Evolutionary conservation across 1,140 invertebrate genomes (phyloP), one percentile per base, ranked within the genome.

Genomic region (Solen grandis): DNA sequence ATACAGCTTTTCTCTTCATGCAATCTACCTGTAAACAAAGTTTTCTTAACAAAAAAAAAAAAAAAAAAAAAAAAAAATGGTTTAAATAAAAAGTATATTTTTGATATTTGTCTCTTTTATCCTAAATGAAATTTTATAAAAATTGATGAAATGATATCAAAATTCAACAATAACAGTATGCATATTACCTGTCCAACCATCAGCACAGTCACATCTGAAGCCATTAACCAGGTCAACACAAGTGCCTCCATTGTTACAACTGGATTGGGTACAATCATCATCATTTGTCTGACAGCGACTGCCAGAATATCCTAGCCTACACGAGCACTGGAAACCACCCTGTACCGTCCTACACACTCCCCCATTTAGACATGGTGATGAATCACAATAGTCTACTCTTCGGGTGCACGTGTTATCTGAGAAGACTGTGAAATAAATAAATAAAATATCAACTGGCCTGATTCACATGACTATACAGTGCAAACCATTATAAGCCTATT

Each of bases 251-350:
- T 99, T 97, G 65, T 96, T 93, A 90, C 98, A 99, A 0, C 97
- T 97, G 91, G 96, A 96, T 46, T 95, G 96, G 83, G 96, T 95
- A 92, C 97, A 99, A 90, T 99, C 97, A 90, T 99, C 96, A 89
- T 98, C 97, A 92, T 92, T 98, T 95, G 0, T 95, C 78, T 91
- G 88, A 85, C 83, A 84, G 38, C 75, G 76, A 38, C 83, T 90
- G 93, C 94, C 94, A 77, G 94, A 94, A 92, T 96, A 98, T 25
- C 63, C 63, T 19, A n/a, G 29, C 5, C 16, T 35, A 66, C 83
- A 84, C 0, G 2, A 19, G 22, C 83, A 84, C 16, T 1, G 31
- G 57, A 75, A 84, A 13, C 72, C 73, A 33, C 38, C 52, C n/a
- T 73, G 68, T 19, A 52, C 46, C 25, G 41, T 50, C 3, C 8